Evolutionary conservation across 2,888 invertebrate genomes (phyloP).

Genomic region (Ectobius pallidus): DNA sequence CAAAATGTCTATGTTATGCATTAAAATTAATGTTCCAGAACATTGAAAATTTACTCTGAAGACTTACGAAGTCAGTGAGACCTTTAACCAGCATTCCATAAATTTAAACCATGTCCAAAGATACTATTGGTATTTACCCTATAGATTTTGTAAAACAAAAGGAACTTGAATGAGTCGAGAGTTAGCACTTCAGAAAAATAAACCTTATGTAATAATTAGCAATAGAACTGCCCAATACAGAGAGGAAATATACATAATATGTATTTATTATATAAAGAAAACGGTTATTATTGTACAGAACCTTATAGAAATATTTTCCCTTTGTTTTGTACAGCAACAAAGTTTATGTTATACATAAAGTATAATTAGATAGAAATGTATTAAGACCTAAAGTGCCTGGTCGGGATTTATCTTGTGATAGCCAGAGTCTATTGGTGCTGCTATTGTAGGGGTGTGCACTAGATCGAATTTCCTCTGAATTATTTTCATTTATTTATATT

Average conservation of each 20-base stretch:
- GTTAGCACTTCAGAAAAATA: background rate
- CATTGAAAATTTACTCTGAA: no score
- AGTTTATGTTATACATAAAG: background rate
- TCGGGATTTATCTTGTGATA: slow-evolving; percentile 17
- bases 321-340: background rate
- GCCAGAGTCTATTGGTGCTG: background rate
- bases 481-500: background rate
- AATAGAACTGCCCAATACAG: background rate
- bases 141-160: background rate
- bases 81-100: no score
- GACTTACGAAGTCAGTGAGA: no score
- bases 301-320: background rate
- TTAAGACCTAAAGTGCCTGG: slow-evolving; percentile 15
- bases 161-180: background rate
- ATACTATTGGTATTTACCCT: background rate
- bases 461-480: background rate
- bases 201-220: background rate
- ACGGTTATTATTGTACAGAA: background rate
- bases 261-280: background rate
- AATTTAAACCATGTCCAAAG: no score
- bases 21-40: no score
- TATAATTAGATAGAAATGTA: background rate
- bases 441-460: background rate
- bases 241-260: background rate
- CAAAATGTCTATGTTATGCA: no score